These are phyloP conservation scores for Rhodophaea formosa DNA, from an alignment of 2,888 invertebrate species.

Conservation along the genomic window DNA sequence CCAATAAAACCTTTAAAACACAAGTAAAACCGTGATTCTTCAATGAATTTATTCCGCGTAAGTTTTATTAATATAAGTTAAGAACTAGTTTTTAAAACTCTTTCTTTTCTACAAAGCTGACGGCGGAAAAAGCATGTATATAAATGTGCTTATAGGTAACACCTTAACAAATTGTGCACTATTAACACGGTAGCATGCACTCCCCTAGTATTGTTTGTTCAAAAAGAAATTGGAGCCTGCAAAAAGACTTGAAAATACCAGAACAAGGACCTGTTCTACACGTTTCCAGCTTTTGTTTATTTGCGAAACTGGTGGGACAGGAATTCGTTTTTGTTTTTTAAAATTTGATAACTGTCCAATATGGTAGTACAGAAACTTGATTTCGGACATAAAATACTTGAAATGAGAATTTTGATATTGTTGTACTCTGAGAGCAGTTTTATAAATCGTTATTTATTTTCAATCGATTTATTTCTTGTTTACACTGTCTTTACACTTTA, in stretches of 20 bases:
- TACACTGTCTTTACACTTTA: no score
- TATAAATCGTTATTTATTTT: neutral
- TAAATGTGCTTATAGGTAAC: slow-evolving; percentile 38
- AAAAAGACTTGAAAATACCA: slow-evolving; percentile 53
- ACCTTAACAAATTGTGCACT: slow-evolving; percentile 42
- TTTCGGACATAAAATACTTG: neutral
- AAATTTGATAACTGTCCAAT: slow-evolving; percentile 18
- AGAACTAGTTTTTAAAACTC: no score
- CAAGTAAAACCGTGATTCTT: no score
- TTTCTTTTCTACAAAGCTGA: no score
- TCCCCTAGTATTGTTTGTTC: slow-evolving; percentile 55
- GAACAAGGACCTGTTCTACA: slow-evolving; percentile 50
- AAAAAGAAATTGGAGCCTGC: slow-evolving; percentile 62
- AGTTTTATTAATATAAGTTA: no score
- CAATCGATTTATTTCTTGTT: no score
- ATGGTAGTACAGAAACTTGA: slow-evolving; percentile 4
- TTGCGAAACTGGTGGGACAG: slow-evolving; percentile 37
- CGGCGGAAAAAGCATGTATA: no score
- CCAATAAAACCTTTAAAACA: no score
- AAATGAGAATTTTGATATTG: neutral
- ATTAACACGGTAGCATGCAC: slow-evolving; percentile 59
- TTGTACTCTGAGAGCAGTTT: neutral
- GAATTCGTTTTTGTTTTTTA: slow-evolving; percentile 27
- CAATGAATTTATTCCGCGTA: no score
- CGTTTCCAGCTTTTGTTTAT: slow-evolving; percentile 48